Percentiles rank a stretch among this genome's conserved stretches.
Conservation (phyloP, 1,140 invertebrate species). For the Sitophilus oryzae region DNA sequence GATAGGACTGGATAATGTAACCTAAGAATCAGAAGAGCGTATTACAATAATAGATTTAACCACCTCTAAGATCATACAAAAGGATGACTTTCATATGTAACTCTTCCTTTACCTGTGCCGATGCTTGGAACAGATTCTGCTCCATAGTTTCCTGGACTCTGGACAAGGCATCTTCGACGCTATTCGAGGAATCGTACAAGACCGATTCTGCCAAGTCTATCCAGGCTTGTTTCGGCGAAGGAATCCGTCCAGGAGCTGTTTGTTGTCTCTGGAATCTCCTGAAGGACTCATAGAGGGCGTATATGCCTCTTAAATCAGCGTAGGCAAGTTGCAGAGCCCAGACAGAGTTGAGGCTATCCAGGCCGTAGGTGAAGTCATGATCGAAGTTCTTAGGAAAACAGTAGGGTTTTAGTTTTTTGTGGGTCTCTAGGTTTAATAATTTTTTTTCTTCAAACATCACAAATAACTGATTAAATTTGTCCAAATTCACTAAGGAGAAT, state of each 20-base stretch:
- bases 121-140: conserved; percentile 55
- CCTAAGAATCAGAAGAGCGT: too few relatives aligned
- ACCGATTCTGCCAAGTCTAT: conserved; percentile 56
- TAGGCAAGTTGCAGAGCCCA: conserved; percentile 53
- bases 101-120: conserved; percentile 59
- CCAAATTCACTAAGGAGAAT: too few relatives aligned
- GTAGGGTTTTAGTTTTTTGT: neutral
- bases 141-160: conserved; percentile 51
- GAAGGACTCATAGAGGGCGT: conserved; percentile 56
- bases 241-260: conserved; percentile 44
- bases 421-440: too few relatives aligned
- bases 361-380: conserved; percentile 37
- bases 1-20: too few relatives aligned
- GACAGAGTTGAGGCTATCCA: conserved; percentile 45
- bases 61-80: too few relatives aligned
- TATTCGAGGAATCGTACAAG: conserved; percentile 51
- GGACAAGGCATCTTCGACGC: conserved; percentile 47
- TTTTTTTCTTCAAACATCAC: too few relatives aligned
- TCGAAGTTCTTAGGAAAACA: conserved; percentile 10
- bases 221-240: conserved; percentile 51
- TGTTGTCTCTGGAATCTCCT: conserved; percentile 51
- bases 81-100: too few relatives aligned
- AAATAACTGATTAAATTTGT: too few relatives aligned
- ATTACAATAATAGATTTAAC: too few relatives aligned
- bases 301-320: conserved; percentile 50